These are phyloP conservation scores for Chromis chromis DNA, from an alignment of 2,797 vertebrate species.

Conservation along the genomic window DNA sequence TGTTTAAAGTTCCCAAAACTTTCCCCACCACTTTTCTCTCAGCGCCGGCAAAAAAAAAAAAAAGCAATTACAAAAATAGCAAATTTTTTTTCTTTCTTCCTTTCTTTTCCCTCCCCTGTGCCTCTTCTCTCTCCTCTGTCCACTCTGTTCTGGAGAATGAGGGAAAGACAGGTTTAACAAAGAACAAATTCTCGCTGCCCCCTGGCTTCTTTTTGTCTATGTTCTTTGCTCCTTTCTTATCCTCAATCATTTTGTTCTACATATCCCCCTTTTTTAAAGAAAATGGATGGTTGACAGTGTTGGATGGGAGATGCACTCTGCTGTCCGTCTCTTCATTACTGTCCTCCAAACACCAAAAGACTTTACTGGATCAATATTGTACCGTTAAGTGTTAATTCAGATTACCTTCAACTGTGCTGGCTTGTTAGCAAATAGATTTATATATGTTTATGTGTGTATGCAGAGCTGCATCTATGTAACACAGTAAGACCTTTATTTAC, in stretches of 20 bases:
- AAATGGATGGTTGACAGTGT: constrained; percentile 4
- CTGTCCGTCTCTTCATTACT: constrained; percentile 14
- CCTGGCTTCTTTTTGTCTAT: constrained; percentile 21
- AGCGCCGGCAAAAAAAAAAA: constrained; percentile 54
- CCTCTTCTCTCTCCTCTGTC: constrained; percentile 47
- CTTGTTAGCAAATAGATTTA: not conserved
- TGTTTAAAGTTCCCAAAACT: constrained; percentile 82
- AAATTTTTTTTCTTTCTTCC: constrained; percentile 31
- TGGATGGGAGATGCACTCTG: constrained; percentile 1
- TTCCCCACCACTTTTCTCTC: constrained; percentile 75
- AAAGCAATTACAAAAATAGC: constrained; percentile 78
- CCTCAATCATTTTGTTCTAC: constrained; percentile 47
- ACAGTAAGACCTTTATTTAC: constrained; percentile 24
- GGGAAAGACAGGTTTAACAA: constrained; percentile 72
- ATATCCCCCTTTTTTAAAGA: not conserved
- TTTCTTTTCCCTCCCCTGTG: constrained; percentile 36
- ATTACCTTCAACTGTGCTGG: not conserved
- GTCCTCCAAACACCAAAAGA: not conserved
- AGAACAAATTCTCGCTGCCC: constrained; percentile 72
- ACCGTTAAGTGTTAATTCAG: not conserved
- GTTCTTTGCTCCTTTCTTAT: constrained; percentile 37
- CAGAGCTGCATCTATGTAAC: constrained; percentile 2
- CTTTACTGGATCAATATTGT: constrained; percentile 1
- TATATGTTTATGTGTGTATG: not conserved
- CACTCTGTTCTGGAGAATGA: constrained; percentile 33